Evolutionary conservation across 2,113 vertebrate genomes (phyloP), one percentile per base, ranked within the genome.

Genomic region (Irena cyanogastra): DNA sequence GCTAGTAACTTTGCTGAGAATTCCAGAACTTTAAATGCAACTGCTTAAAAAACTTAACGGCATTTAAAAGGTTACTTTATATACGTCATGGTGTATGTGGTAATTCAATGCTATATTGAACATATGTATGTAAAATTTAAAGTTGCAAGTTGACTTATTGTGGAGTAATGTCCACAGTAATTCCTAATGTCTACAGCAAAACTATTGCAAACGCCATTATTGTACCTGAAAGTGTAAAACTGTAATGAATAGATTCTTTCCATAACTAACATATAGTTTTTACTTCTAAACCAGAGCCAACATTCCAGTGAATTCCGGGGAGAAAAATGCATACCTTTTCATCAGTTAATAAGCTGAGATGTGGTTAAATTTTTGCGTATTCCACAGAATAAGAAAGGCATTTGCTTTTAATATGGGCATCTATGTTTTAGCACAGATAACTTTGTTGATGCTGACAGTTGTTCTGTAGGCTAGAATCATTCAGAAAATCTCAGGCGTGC

Each of bases 1-100:
- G 19, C 24, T 59, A 49, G 2, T 23, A 59, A 60, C 10, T 69
- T 91, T 72, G 3, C 13, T 61, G n/a, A 69, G 23, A 21, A 61
- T 65, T 83, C 3, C 5, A 83, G 31, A 92, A 37, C 6, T 9
- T 76, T 16, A 64, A 68, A 80, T n/a, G 21, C 19, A 41, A 1
- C 1, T 75, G 41, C 44, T 78, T 45, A 33, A 50, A 41, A 82
- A 79, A 11, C 5, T 49, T 41, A 18, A 18, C 3, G 37, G 28
- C 3, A 37, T 78, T 66, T n/a, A 39, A 50, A 77, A 63, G 2
- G 31, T 45, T 13, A 3, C 41, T 69, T 87, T 77, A 69, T 37
- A 57, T 52, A 49, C 1, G 0, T 41, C 24, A 33, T 44, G 18
- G 8, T 84, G 50, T 37, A 12, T 1, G 24, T 37, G 42, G 1